A percentile compares a stretch with the other conserved stretches of the same genome.
Evolutionary conservation across 2,888 invertebrate genomes (phyloP).

Genomic region (Eristalis tenax): DNA sequence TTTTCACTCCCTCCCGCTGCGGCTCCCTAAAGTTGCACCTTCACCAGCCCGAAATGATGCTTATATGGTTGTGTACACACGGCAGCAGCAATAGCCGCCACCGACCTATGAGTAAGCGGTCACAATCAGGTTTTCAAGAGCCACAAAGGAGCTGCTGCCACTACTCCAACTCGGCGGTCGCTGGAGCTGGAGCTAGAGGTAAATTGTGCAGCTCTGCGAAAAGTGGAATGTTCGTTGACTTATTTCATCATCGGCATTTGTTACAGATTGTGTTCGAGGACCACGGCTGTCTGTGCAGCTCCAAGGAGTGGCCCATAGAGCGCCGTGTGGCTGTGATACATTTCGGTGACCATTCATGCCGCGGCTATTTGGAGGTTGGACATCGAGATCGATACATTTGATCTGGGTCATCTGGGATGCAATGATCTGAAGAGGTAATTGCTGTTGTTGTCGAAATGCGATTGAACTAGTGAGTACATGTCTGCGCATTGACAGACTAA

Average conservation of each 20-base stretch:
- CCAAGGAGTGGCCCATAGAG: constrained; percentile 50
- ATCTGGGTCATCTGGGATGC: constrained; percentile 52
- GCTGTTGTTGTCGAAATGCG: not conserved
- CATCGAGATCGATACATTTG: constrained; percentile 10
- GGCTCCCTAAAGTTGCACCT: constrained; percentile 57
- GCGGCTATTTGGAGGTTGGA: constrained; percentile 1
- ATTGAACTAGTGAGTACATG: not conserved
- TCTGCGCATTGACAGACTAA: not conserved
- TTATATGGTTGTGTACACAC: constrained; percentile 10
- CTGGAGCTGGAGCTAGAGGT: constrained; percentile 22
- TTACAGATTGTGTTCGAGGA: constrained; percentile 41
- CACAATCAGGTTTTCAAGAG: constrained; percentile 46
- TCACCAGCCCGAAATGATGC: constrained; percentile 23
- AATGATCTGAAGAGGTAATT: not conserved
- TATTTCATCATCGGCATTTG: constrained; percentile 66
- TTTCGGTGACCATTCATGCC: constrained; percentile 26
- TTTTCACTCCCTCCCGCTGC: constrained; percentile 17
- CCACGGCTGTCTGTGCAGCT: constrained; percentile 4
- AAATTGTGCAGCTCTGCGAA: constrained; percentile 69
- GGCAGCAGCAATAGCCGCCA: not conserved
- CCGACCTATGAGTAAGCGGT: constrained; percentile 64
- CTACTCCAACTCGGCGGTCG: not conserved
- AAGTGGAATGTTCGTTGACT: constrained; percentile 64
- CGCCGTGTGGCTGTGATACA: not conserved
- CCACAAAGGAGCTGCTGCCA: not conserved